Conservation (phyloP, 2,888 invertebrate genomes). For the Plagodis pulveraria region DNA sequence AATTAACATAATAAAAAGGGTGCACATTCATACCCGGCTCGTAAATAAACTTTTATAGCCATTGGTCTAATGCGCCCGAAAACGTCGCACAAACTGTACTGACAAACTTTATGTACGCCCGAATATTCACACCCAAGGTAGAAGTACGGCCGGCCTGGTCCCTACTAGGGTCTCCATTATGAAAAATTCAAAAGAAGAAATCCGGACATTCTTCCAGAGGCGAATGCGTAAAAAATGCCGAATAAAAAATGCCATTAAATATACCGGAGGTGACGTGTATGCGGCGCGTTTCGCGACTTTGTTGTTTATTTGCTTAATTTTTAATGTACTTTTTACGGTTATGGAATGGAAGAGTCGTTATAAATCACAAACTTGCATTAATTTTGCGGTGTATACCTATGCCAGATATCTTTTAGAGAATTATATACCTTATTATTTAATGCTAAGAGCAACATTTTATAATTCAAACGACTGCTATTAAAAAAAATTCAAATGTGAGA, state of each 20-base stretch:
- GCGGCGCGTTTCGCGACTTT: constrained; percentile 36
- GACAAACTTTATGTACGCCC: constrained; percentile 48
- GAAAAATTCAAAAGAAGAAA: constrained; percentile 51
- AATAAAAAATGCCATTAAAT: constrained; percentile 56
- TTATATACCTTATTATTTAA: background rate
- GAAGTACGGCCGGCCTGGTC: constrained; percentile 12
- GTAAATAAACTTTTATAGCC: constrained; percentile 80
- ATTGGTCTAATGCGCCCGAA: constrained; percentile 77
- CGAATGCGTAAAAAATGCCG: constrained; percentile 53
- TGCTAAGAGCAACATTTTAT: too few species aligned
- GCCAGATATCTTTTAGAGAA: constrained; percentile 8
- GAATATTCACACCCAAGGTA: constrained; percentile 41
- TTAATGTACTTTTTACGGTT: constrained; percentile 36
- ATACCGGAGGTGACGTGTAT: constrained; percentile 49
- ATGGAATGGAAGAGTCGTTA: constrained; percentile 28
- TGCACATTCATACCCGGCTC: constrained; percentile 69
- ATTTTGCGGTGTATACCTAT: constrained; percentile 10
- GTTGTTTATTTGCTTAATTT: constrained; percentile 40
- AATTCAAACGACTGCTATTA: too few species aligned
- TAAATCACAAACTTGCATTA: constrained; percentile 25
- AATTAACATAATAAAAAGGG: constrained; percentile 82
- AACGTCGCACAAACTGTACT: constrained; percentile 59
- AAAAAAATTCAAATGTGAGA: too few species aligned
- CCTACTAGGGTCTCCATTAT: constrained; percentile 48
- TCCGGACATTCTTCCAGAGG: constrained; percentile 47